Evolutionary conservation across 92 coral and sea anemone genomes (phyloP).

Genomic region (Palythoa grandis): DNA sequence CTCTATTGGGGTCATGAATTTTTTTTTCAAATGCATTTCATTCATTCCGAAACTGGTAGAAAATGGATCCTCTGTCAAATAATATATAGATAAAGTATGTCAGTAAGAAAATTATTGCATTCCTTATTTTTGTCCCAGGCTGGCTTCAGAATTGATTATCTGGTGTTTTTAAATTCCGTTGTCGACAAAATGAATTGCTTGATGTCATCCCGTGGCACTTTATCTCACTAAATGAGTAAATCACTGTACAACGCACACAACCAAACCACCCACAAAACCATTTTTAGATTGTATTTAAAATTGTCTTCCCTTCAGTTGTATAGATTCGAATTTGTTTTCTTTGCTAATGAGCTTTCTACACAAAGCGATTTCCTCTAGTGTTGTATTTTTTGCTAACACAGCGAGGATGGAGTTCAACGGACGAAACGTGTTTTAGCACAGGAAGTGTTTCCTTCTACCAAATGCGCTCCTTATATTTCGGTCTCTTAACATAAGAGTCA

Average conservation of each 20-base stretch:
- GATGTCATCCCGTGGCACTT: neutral
- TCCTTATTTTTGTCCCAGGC: neutral
- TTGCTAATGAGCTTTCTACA: no score
- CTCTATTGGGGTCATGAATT: neutral
- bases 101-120: neutral
- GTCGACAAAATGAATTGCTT: neutral
- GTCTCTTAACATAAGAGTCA: no score
- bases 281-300: no score
- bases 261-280: neutral
- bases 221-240: neutral
- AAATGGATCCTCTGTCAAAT: neutral
- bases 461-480: no score
- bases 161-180: neutral
- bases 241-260: neutral
- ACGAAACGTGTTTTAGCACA: no score
- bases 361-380: no score
- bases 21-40: neutral
- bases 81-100: neutral
- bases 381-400: no score
- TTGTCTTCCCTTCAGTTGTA: no score
- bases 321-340: no score
- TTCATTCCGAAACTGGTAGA: neutral
- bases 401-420: no score
- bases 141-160: neutral
- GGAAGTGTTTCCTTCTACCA: no score